These are phyloP conservation scores for Scomber colias DNA, from an alignment of 2,113 vertebrate species.

Conservation along the genomic window DNA sequence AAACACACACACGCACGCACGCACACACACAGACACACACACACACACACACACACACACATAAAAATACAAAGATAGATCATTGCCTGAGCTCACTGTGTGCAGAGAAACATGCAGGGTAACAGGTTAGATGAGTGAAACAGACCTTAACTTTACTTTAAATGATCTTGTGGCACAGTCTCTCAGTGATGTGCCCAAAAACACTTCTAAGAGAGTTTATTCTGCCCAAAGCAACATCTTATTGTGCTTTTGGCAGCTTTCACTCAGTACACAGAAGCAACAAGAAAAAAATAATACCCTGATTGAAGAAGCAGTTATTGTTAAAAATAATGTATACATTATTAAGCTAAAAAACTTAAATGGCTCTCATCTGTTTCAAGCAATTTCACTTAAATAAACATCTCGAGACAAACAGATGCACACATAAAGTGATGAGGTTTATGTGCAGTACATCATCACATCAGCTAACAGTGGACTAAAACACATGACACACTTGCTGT, in stretches of 20 bases:
- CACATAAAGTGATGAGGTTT: slow-evolving; percentile 54
- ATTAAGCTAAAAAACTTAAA: slow-evolving; percentile 4
- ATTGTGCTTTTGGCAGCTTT: not conserved
- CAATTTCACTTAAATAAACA: slow-evolving; percentile 53
- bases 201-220: not conserved
- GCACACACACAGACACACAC: not conserved
- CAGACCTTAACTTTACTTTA: slow-evolving; percentile 33
- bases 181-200: slow-evolving; percentile 17
- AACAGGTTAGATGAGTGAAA: slow-evolving; percentile 67
- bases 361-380: slow-evolving; percentile 57
- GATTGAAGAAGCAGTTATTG: not conserved
- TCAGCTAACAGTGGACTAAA: slow-evolving; percentile 59
- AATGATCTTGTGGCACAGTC: slow-evolving; percentile 18
- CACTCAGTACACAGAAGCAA: slow-evolving; percentile 19
- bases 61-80: slow-evolving; percentile 43
- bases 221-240: slow-evolving; percentile 8
- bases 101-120: slow-evolving; percentile 77
- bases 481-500: slow-evolving; percentile 59
- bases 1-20: slow-evolving; percentile 56
- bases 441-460: slow-evolving; percentile 47
- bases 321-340: not conserved
- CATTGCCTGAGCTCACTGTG: slow-evolving; percentile 65
- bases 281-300: slow-evolving; percentile 25
- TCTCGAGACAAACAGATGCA: slow-evolving; percentile 66
- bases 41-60: too few species aligned